These are phyloP conservation scores for Galemys pyrenaicus DNA, from an alignment of 2,113 vertebrate genomes.

Conservation along the genomic window DNA sequence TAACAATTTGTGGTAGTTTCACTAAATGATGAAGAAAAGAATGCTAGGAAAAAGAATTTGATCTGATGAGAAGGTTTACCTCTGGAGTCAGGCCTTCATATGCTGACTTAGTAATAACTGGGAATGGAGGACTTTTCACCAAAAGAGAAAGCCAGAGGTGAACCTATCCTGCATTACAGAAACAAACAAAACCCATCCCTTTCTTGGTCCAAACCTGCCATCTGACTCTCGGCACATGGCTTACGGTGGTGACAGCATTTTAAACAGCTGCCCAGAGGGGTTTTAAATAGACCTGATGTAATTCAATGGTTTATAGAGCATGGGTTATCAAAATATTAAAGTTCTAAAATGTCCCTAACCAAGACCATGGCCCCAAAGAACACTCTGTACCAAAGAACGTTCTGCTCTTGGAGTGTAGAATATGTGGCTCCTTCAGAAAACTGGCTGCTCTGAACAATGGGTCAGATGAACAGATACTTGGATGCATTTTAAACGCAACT, in stretches of 20 bases:
- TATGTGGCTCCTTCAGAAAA: background rate
- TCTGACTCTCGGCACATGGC: conserved; percentile 66
- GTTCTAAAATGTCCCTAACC: conserved; percentile 64
- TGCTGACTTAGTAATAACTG: conserved; percentile 62
- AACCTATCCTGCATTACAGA: conserved; percentile 56
- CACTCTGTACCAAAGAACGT: background rate
- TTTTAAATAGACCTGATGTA: conserved; percentile 78
- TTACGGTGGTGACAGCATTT: conserved; percentile 68
- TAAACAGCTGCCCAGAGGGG: conserved; percentile 69
- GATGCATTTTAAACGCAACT: background rate
- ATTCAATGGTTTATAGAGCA: conserved; percentile 75
- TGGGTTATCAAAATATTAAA: conserved; percentile 78
- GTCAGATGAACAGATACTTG: conserved; percentile 12
- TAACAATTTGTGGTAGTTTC: conserved; percentile 60
- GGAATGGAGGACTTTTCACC: background rate
- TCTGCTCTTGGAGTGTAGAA: background rate
- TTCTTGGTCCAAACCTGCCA: conserved; percentile 34
- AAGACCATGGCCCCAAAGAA: background rate
- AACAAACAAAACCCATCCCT: conserved; percentile 64
- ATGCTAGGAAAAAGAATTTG: conserved; percentile 5
- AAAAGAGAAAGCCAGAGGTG: conserved; percentile 51
- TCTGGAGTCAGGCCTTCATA: background rate
- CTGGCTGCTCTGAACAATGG: background rate
- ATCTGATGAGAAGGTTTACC: conserved; percentile 44
- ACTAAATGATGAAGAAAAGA: conserved; percentile 26